Base-by-base conservation (phyloP, 2,797 vertebrate species). In the Yasuhikotakia modesta region DNA sequence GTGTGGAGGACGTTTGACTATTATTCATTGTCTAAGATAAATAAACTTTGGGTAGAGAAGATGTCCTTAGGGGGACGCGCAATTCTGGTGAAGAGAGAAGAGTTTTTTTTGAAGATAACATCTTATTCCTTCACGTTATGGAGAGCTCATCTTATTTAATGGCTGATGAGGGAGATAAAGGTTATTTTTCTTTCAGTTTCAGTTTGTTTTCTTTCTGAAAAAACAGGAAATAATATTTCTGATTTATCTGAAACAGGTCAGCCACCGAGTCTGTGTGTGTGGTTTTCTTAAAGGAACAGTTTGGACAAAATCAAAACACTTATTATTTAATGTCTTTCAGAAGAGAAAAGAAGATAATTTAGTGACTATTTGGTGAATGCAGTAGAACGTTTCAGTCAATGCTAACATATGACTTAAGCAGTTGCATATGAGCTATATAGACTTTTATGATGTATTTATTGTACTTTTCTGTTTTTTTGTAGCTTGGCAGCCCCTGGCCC, bases 1-100 rank as follows among this genome's bases (percentile, higher is more conserved):
- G 88, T 88, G 89, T 91, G 79, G 27, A 80, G 85, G 85, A 90
- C 78, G 85, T 86, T 69, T 69, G 79, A 87, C 78, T 87, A 83
- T 79, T 89, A 87, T 68, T 85, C 84, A 79, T 79, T 72, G 46
- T 83, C 43, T 76, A 79, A 85, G 79, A 78, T 79, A 87, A 89
- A 89, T 86, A 87, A 89, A 87, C 81, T 60, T 57, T 24, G 45
- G 27, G 74, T 77, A 63, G 67, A 65, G 63, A 46, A 80, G 70
- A 72, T 35, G 58, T 48, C 68, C 12, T 60, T 53, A 52, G 58
- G 43, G 35, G 66, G 30, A 66, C 50, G 70, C 35, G 11, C 35
- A 2, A 17, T 21, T 66, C 65, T 80, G 58, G 58, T 55, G 27
- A 52, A 76, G 69, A 63, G 65, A 61, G 63, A 61, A 35, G 50